These are phyloP conservation scores for Alectoris magna DNA, from an alignment of 2,797 vertebrate species.

Conservation along the genomic window DNA sequence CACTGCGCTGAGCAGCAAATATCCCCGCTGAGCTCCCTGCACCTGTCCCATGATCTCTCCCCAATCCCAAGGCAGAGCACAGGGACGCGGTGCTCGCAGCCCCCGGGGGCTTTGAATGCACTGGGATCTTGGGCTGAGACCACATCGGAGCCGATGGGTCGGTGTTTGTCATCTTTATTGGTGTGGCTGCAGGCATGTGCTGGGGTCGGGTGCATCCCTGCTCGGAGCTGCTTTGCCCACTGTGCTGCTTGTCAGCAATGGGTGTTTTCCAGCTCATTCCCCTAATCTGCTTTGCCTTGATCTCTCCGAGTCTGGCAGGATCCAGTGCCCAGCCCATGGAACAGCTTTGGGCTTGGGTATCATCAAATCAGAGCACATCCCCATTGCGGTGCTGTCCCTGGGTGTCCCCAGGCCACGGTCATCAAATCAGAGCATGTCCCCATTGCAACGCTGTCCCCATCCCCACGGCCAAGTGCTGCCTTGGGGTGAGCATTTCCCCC, in stretches of 20 bases:
- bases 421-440: rapidly evolving
- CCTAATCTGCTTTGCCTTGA: conserved; percentile 19
- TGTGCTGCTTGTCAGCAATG: background rate
- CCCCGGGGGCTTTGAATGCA: background rate
- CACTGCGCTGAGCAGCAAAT: rapidly evolving
- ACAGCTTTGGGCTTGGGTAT: rapidly evolving
- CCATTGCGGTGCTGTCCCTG: rapidly evolving
- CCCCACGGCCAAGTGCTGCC: background rate
- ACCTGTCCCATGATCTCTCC: background rate
- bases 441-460: rapidly evolving
- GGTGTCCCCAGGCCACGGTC: background rate
- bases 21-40: background rate
- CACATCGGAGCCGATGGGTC: rapidly evolving
- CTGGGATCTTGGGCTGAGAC: background rate
- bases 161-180: rapidly evolving
- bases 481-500: background rate
- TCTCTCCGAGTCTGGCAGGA: background rate
- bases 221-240: rapidly evolving
- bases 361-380: rapidly evolving
- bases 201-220: rapidly evolving
- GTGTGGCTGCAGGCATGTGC: background rate
- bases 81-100: background rate
- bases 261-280: background rate
- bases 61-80: rapidly evolving
- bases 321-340: rapidly evolving